Percentiles rank a stretch among this genome's conserved stretches.
phyloP scores from a whole-genome alignment of 2,888 invertebrate genomes.

The Tenthredo mesomela region DNA sequence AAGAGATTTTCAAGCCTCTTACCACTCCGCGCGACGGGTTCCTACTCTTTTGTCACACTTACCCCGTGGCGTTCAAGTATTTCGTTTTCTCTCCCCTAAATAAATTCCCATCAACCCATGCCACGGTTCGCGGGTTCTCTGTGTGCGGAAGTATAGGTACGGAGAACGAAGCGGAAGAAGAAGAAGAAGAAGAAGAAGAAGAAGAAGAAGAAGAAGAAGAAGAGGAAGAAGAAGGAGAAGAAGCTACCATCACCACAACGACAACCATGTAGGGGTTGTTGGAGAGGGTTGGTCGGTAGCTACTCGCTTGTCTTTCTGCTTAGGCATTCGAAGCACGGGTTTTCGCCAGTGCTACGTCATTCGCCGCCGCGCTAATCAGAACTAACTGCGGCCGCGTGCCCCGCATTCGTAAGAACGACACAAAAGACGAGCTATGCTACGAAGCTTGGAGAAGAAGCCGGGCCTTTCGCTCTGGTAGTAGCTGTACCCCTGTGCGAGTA shows the following conservation, averaged over 20 bases:
- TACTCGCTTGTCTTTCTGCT: constrained; percentile 37
- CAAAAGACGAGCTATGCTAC: constrained; percentile 47
- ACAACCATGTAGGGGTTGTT: constrained; percentile 1
- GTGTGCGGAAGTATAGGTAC: background rate
- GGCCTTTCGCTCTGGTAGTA: background rate
- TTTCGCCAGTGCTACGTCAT: constrained; percentile 75
- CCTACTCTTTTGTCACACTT: constrained; percentile 43
- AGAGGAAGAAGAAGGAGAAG: constrained; percentile 26
- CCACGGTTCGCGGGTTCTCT: background rate
- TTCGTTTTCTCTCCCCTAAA: constrained; percentile 39
- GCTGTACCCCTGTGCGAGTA: constrained; percentile 26
- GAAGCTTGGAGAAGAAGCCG: background rate
- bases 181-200: constrained; percentile 54
- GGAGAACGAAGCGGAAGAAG: constrained; percentile 40
- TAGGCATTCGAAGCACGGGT: constrained; percentile 74
- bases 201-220: constrained; percentile 39
- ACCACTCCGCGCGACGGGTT: background rate
- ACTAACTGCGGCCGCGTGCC: constrained; percentile 77
- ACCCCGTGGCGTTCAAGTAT: constrained; percentile 23
- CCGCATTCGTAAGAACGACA: constrained; percentile 64
- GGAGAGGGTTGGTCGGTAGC: constrained; percentile 19
- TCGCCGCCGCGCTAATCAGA: constrained; percentile 77
- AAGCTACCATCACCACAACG: constrained; percentile 30
- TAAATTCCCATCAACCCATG: constrained; percentile 44
- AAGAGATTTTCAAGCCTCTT: background rate